phyloP scores from a whole-genome alignment of 2,888 invertebrate species.

The Caradrina kadenii region DNA sequence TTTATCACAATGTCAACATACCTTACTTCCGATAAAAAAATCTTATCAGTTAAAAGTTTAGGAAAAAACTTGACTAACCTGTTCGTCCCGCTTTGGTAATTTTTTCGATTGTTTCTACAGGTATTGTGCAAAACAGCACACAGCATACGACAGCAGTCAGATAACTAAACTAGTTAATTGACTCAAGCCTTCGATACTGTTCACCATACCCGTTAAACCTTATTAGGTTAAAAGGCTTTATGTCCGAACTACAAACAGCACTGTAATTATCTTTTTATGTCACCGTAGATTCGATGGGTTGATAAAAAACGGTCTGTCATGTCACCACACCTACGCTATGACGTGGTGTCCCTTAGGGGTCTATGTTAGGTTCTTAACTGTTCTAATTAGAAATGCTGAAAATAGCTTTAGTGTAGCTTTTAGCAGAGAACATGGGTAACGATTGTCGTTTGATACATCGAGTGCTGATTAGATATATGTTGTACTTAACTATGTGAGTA shows the following conservation, averaged over 20 bases:
- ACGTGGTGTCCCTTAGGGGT: constrained; percentile 68
- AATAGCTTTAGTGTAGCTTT: constrained; percentile 46
- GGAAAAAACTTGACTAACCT: constrained; percentile 32
- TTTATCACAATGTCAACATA: constrained; percentile 44
- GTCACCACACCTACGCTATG: constrained; percentile 66
- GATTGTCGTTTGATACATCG: not conserved
- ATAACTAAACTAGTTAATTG: constrained; percentile 27
- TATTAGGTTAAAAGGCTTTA: constrained; percentile 75
- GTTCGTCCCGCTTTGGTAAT: not conserved
- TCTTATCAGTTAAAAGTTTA: constrained; percentile 2
- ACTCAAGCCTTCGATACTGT: constrained; percentile 54
- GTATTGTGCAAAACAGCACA: constrained; percentile 9
- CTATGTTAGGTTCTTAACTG: constrained; percentile 62
- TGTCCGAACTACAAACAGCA: constrained; percentile 58
- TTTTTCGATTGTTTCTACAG: not conserved
- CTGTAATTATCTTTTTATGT: constrained; percentile 73
- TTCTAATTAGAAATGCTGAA: constrained; percentile 63
- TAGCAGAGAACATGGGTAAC: constrained; percentile 11
- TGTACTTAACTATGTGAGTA: constrained; percentile 3
- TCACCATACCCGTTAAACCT: constrained; percentile 49
- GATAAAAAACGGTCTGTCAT: constrained; percentile 65
- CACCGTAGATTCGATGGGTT: constrained; percentile 66
- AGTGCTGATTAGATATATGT: constrained; percentile 5
- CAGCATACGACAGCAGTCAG: constrained; percentile 3
- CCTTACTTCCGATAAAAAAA: not conserved